Percentiles rank a stretch among this genome's conserved stretches.
Conservation (phyloP, 2,797 vertebrate species). For the Chrosomus eos region DNA sequence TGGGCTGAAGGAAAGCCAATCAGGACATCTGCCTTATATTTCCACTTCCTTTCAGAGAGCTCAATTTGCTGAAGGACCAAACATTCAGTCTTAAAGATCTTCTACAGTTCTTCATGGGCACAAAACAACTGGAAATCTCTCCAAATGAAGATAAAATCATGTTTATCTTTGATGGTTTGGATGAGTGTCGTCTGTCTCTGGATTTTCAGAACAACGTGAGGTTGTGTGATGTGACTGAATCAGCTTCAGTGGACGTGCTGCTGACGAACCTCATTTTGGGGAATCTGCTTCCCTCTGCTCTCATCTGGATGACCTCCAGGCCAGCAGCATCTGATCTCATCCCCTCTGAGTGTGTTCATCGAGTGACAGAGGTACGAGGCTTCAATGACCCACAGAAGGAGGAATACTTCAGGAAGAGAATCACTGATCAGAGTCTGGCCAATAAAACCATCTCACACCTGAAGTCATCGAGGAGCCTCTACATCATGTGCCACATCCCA, state of each 20-base stretch:
- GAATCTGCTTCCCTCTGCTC: constrained; percentile 44
- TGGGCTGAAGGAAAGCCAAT: constrained; percentile 12
- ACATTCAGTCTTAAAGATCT: too few relatives aligned
- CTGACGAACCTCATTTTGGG: constrained; percentile 25
- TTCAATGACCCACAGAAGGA: constrained; percentile 38
- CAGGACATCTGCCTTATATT: neutral
- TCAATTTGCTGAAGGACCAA: too few relatives aligned
- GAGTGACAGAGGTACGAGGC: constrained; percentile 42
- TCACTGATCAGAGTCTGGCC: neutral
- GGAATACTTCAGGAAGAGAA: constrained; percentile 39
- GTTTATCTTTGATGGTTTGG: too few relatives aligned
- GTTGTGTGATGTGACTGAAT: too few relatives aligned
- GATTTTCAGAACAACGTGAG: too few relatives aligned
- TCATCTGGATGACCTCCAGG: constrained; percentile 44
- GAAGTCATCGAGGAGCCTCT: neutral
- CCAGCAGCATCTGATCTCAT: constrained; percentile 13
- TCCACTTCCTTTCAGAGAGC: too few relatives aligned
- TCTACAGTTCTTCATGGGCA: too few relatives aligned
- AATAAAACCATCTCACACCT: neutral
- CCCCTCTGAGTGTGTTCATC: constrained; percentile 14
- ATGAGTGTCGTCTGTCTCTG: too few relatives aligned
- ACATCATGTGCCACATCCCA: constrained; percentile 24
- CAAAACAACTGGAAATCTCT: too few relatives aligned
- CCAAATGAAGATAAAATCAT: too few relatives aligned
- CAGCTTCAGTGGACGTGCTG: neutral